Evolutionary conservation across 2,113 vertebrate genomes (phyloP).

Genomic region (Mesitornis unicolor): DNA sequence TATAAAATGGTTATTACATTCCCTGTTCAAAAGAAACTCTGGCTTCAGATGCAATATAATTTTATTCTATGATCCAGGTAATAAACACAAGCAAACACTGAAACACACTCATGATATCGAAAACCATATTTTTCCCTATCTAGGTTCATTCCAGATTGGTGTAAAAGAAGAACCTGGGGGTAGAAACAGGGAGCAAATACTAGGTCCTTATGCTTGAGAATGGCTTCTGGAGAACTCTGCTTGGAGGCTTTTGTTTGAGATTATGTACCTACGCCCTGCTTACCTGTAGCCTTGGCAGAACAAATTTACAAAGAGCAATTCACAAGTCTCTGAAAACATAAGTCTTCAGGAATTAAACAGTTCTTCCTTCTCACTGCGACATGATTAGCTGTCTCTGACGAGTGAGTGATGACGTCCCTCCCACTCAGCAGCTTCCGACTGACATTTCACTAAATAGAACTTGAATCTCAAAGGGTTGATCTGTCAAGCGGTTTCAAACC

Average conservation of each 20-base stretch:
- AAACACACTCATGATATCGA: not conserved
- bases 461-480: conserved; percentile 43
- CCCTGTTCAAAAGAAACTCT: not conserved
- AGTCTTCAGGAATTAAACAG: not conserved
- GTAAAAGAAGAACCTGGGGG: not conserved
- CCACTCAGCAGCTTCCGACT: conserved; percentile 41
- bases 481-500: conserved; percentile 8
- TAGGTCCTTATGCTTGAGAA: not conserved
- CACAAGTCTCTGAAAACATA: not conserved
- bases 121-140: not conserved
- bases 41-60: not conserved
- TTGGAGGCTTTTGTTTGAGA: not conserved
- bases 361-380: not conserved
- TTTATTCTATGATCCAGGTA: not conserved
- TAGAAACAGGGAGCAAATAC: not conserved
- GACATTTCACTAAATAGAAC: conserved; percentile 36
- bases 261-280: fast-evolving
- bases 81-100: not conserved
- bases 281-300: not conserved
- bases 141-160: not conserved
- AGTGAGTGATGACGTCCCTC: conserved; percentile 29
- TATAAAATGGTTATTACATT: not conserved
- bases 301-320: not conserved
- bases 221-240: not conserved
- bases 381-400: conserved; percentile 38